phyloP scores from a whole-genome alignment of 37 sponge, comb jelly and placozoan species.

The Cliona cf. orientalis region DNA sequence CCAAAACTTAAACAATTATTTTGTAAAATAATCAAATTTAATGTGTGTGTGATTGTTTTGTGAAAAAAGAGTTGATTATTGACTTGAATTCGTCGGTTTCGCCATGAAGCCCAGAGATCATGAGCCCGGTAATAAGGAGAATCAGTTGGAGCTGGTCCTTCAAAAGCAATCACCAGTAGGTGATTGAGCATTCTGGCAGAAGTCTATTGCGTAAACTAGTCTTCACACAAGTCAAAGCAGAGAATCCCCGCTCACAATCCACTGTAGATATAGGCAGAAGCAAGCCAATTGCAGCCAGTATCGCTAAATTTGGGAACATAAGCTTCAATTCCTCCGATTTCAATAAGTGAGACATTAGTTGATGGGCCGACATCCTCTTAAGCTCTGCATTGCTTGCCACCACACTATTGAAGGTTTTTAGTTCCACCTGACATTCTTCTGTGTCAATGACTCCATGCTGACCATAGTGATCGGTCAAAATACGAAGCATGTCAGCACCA shows the following conservation, averaged over 20 bases:
- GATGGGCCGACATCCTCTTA: background rate
- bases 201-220: constrained; percentile 18
- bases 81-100: no score
- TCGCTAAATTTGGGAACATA: constrained; percentile 17
- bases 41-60: no score
- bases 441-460: constrained; percentile 8
- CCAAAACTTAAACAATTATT: no score
- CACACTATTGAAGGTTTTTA: constrained; percentile 13
- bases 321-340: background rate
- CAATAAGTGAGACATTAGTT: background rate
- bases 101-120: no score
- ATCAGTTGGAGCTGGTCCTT: no score
- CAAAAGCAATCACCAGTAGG: constrained; percentile 9
- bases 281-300: constrained; percentile 20
- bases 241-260: constrained; percentile 40
- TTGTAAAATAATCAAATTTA: no score
- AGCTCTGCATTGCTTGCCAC: background rate
- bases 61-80: no score
- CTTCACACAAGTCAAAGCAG: constrained; percentile 29
- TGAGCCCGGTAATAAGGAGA: no score
- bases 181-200: background rate
- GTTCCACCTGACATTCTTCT: background rate
- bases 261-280: constrained; percentile 29
- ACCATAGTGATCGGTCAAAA: constrained; percentile 18
- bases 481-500: background rate